Evolutionary conservation across 2,888 invertebrate species (phyloP).

Genomic region (Andrena fulva): DNA sequence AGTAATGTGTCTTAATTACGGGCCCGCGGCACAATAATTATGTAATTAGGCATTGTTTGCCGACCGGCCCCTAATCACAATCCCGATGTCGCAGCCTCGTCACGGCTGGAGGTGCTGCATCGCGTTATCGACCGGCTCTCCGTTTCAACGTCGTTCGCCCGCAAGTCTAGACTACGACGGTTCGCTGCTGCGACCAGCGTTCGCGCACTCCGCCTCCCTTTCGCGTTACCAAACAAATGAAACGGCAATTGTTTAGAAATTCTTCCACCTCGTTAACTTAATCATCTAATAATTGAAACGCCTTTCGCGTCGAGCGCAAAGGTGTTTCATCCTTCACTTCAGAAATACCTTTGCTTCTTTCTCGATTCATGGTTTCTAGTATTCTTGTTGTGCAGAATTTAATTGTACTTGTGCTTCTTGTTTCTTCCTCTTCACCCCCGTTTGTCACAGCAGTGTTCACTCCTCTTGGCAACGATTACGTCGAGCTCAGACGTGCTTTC

Average conservation of each 20-base stretch:
- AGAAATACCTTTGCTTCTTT: no score
- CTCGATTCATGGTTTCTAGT: no score
- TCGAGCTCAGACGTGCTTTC: slow-evolving; percentile 52
- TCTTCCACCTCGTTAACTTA: no score
- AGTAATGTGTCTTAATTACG: slow-evolving; percentile 84
- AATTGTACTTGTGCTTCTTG: slow-evolving; percentile 13
- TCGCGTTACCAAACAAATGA: neutral
- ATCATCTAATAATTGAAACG: no score
- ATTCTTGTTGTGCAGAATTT: neutral
- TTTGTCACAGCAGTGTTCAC: slow-evolving; percentile 21
- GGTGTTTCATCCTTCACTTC: no score
- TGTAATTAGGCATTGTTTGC: slow-evolving; percentile 84
- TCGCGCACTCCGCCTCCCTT: neutral
- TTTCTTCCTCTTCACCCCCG: slow-evolving; percentile 28
- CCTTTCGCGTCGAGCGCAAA: no score
- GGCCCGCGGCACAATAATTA: slow-evolving; percentile 82
- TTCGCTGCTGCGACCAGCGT: slow-evolving; percentile 28
- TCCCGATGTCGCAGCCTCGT: slow-evolving; percentile 75
- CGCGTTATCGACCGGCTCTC: slow-evolving; percentile 73
- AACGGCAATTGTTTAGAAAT: neutral
- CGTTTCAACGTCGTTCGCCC: slow-evolving; percentile 66
- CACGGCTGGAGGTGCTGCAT: slow-evolving; percentile 72
- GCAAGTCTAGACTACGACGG: slow-evolving; percentile 56
- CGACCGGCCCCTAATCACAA: slow-evolving; percentile 79
- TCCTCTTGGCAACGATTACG: slow-evolving; percentile 42